These are phyloP conservation scores for Zaprionus taronus DNA, from an alignment of 1,140 invertebrate species.

Conservation along the genomic window DNA sequence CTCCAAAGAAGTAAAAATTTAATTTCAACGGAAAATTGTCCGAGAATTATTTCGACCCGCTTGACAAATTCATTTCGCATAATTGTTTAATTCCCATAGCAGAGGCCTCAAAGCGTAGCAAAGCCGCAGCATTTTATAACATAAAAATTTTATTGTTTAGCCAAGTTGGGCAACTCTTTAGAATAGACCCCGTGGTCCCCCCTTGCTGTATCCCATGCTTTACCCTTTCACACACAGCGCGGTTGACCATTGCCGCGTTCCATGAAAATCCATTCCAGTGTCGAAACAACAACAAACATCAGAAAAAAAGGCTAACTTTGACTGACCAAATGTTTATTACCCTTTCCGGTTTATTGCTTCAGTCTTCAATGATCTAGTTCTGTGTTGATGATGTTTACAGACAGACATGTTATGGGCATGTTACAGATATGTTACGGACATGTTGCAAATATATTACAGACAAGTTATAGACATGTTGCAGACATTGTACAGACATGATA, in stretches of 20 bases:
- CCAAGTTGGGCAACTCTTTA: slow-evolving; percentile 13
- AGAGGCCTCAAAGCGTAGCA: not conserved
- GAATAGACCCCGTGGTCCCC: not conserved
- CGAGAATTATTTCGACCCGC: not conserved
- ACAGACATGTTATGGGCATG: too few species aligned
- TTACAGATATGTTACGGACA: too few species aligned
- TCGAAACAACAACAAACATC: not conserved
- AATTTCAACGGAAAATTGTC: not conserved
- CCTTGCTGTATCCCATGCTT: not conserved
- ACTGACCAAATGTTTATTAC: not conserved
- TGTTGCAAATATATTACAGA: too few species aligned
- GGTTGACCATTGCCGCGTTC: slow-evolving; percentile 15
- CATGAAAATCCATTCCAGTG: slow-evolving; percentile 9
- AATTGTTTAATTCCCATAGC: slow-evolving; percentile 7
- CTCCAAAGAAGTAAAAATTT: not conserved
- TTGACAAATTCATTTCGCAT: slow-evolving; percentile 10
- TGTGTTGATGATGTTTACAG: too few species aligned
- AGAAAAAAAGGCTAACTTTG: not conserved
- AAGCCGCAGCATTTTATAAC: slow-evolving; percentile 7
- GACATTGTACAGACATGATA: too few species aligned
- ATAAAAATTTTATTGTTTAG: slow-evolving; percentile 23
- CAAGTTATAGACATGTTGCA: too few species aligned
- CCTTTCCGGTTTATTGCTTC: not conserved
- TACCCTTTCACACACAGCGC: slow-evolving; percentile 8
- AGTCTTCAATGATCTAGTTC: too few species aligned